Base-by-base conservation (phyloP, 2,797 vertebrate species). In the Spinus pinus region DNA sequence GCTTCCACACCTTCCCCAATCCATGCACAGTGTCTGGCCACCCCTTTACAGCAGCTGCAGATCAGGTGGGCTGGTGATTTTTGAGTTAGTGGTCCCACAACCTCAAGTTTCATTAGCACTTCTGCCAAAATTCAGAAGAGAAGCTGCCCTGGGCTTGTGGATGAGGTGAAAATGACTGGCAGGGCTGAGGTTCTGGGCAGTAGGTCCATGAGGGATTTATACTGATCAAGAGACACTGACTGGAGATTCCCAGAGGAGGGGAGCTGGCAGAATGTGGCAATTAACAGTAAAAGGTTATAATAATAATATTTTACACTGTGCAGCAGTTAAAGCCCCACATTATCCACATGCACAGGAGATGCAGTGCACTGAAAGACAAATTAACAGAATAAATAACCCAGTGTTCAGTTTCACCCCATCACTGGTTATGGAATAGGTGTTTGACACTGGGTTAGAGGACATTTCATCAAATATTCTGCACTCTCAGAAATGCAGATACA, bases 321-420 rank as follows among this genome's bases (percentile, higher is more conserved):
- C 35, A 64, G n/a, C 15, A 73, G 60, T 44, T 77, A 21, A 73
- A 87, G 16, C 10, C 9, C 31, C 50, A 65, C 1, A 2, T 14
- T 33, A 84, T 5, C 8, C 53, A 49, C 3, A 4, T 0, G 2
- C 2, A 8, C 49, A 57, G n/a, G 18, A 57, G 70, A 28, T 37
- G 46, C 5, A 73, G 23, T 27, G 37, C 1, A 37, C 22, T 9
- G 5, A 49, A 33, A 51, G 31, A 62, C 0, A 1, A 66, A 51
- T 14, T 17, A 57, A 12, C 9, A 53, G 21, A 12, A 47, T 12
- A 33, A 70, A 22, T 5, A 58, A 72, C 2, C 20, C 62, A n/a
- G 3, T 8, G 28, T 19, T 19, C n/a, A 13, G 3, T 35, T 70
- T 54, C 8, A 71, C 9, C 10, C 23, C 41, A 64, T 17, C 58